Conservation (phyloP, 2,797 vertebrate species). For the Sebastes hubbsi region DNA sequence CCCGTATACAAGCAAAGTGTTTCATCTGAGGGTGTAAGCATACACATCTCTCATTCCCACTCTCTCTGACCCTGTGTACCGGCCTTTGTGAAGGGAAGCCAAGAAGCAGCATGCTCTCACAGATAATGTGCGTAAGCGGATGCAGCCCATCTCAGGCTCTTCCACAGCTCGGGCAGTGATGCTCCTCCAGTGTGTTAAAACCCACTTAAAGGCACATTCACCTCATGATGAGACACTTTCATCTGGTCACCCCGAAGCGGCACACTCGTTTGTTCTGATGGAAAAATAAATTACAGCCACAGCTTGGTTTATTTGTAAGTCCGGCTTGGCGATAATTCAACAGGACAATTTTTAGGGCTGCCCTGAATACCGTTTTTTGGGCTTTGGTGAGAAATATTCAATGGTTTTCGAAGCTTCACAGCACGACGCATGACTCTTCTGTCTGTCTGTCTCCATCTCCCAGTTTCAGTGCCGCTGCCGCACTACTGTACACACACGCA, state of each 20-base stretch:
- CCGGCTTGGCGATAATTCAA: neutral
- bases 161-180: conserved; percentile 41
- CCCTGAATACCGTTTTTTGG: no score
- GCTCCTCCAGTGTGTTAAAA: conserved; percentile 50
- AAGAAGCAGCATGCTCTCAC: conserved; percentile 74
- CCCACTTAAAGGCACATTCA: conserved; percentile 64
- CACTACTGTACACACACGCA: no score
- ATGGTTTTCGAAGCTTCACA: no score
- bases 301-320: neutral
- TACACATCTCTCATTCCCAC: conserved; percentile 71
- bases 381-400: no score
- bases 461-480: no score
- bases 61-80: conserved; percentile 76
- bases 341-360: no score
- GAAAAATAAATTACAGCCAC: conserved; percentile 17
- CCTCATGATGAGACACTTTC: conserved; percentile 38
- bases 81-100: conserved; percentile 71
- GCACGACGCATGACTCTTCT: no score
- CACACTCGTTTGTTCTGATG: conserved; percentile 37
- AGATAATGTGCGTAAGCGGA: conserved; percentile 77
- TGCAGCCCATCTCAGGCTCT: conserved; percentile 72
- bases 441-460: no score
- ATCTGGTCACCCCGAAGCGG: conserved; percentile 17
- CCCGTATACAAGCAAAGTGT: conserved; percentile 25
- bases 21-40: conserved; percentile 69